phyloP scores from a whole-genome alignment of 2,113 vertebrate genomes.

The Upupa epops region DNA sequence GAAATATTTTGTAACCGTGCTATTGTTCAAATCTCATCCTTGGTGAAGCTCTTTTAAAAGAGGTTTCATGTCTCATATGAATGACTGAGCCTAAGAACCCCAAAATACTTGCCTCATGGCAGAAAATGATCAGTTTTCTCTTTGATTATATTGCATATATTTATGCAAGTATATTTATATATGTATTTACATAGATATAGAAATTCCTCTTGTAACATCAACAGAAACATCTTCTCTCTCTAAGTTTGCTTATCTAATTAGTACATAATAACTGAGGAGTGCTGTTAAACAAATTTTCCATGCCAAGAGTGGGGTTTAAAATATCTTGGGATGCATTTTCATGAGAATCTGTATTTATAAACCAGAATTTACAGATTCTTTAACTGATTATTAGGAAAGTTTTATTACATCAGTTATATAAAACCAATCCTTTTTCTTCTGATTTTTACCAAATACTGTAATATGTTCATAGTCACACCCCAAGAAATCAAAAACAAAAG shows the following conservation, averaged over 20 bases:
- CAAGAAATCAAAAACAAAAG: not conserved
- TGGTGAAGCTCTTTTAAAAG: conserved; percentile 47
- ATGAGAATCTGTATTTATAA: conserved; percentile 23
- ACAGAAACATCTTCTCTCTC: not conserved
- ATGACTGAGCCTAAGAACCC: not conserved
- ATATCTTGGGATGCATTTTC: not conserved
- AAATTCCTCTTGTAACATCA: not conserved
- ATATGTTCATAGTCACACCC: not conserved
- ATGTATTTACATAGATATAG: not conserved
- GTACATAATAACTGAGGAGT: conserved; percentile 15
- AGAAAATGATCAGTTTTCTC: not conserved
- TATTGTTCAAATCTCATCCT: conserved; percentile 41
- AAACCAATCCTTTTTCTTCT: not conserved
- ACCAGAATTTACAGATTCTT: conserved; percentile 18
- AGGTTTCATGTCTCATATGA: not conserved
- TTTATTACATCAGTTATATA: not conserved
- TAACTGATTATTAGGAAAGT: not conserved
- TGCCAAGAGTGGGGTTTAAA: not conserved
- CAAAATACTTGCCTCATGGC: not conserved
- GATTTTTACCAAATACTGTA: not conserved
- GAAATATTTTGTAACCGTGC: conserved; percentile 8
- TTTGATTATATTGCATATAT: not conserved
- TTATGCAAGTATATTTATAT: not conserved
- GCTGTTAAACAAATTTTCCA: not conserved
- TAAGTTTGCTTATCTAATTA: not conserved